These are phyloP conservation scores for Mimumesa dahlbomi DNA, from an alignment of 2,888 invertebrate species.

Conservation along the genomic window DNA sequence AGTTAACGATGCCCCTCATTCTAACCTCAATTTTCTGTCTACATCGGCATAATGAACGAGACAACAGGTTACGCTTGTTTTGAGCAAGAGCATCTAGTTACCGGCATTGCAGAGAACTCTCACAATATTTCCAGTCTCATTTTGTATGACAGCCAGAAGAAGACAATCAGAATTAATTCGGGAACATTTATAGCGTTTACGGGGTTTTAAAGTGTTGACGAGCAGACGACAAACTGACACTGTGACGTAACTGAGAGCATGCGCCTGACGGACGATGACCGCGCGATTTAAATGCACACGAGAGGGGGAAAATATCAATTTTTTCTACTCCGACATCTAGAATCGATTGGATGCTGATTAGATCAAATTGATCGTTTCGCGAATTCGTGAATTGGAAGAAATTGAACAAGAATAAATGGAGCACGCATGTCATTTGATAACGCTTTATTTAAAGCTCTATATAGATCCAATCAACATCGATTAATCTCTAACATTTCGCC, in stretches of 20 bases:
- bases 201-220: too few species aligned
- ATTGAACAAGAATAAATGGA: not conserved
- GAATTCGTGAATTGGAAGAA: not conserved
- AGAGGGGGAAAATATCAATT: too few species aligned
- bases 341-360: not conserved
- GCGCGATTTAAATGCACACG: not conserved
- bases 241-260: too few species aligned
- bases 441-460: conserved; percentile 47
- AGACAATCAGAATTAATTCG: too few species aligned
- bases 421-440: conserved; percentile 21
- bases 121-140: too few species aligned
- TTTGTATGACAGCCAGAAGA: too few species aligned
- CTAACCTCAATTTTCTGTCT: conserved; percentile 45
- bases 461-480: conserved; percentile 22
- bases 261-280: too few species aligned
- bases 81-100: not conserved
- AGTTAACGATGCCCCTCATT: conserved; percentile 52
- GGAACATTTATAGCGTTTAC: too few species aligned
- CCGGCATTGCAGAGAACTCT: not conserved
- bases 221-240: not conserved
- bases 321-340: too few species aligned
- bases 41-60: conserved; percentile 20
- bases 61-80: not conserved
- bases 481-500: conserved; percentile 20
- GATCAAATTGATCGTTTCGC: not conserved